These are phyloP conservation scores for Drosophila gaucha DNA, from an alignment of 2,888 invertebrate genomes.

Conservation along the genomic window DNA sequence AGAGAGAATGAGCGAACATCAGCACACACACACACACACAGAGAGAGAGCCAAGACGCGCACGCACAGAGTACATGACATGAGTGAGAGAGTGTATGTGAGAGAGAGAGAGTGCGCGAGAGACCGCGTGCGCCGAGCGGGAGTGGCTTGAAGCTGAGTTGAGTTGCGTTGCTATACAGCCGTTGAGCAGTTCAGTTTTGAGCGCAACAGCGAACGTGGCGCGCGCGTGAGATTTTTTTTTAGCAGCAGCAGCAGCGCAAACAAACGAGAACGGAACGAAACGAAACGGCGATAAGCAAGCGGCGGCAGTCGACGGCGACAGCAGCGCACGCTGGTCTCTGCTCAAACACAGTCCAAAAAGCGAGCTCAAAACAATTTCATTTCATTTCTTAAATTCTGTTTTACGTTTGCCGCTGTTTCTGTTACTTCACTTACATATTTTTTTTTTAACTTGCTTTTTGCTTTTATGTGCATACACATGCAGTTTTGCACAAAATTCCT, in stretches of 20 bases:
- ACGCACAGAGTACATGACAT: slow-evolving; percentile 30
- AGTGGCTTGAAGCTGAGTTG: slow-evolving; percentile 46
- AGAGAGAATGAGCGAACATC: slow-evolving; percentile 17
- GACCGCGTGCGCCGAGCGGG: slow-evolving; percentile 18
- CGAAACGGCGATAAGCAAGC: slow-evolving; percentile 59
- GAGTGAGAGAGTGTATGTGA: slow-evolving; percentile 6
- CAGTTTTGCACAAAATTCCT: neutral
- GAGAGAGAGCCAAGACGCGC: slow-evolving; percentile 18
- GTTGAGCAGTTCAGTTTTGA: slow-evolving; percentile 44
- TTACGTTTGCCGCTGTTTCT: slow-evolving; percentile 28
- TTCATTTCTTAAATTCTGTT: slow-evolving; percentile 33
- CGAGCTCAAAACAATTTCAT: slow-evolving; percentile 48
- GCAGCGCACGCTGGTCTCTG: slow-evolving; percentile 63
- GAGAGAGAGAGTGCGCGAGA: slow-evolving; percentile 11
- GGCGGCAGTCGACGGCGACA: slow-evolving; percentile 68
- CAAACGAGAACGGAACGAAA: slow-evolving; percentile 49
- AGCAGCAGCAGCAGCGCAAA: slow-evolving; percentile 1
- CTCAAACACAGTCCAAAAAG: slow-evolving; percentile 58
- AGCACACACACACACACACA: slow-evolving; percentile 12
- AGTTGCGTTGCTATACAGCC: slow-evolving; percentile 15
- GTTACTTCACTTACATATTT: slow-evolving; percentile 10
- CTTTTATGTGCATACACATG: neutral
- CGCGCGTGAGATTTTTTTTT: slow-evolving; percentile 20
- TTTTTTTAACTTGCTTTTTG: slow-evolving; percentile 3
- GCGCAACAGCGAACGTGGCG: slow-evolving; percentile 34